A percentile compares a stretch with the other conserved stretches of the same genome.
phyloP scores from a whole-genome alignment of 2,113 vertebrate species.

The Stegastes partitus region DNA sequence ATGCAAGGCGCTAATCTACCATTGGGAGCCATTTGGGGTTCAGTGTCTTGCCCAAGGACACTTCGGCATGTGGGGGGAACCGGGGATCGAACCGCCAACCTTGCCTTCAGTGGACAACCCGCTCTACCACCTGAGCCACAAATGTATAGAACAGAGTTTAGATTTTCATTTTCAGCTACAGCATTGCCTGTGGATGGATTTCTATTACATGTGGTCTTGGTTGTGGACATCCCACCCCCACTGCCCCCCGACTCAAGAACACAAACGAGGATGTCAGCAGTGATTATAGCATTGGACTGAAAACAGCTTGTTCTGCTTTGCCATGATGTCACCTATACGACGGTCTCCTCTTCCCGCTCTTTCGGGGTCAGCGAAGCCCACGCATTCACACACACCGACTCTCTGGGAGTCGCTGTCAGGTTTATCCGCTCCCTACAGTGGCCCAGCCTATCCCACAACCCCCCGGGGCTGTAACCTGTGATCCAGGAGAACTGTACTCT shows the following conservation, averaged over 20 bases:
- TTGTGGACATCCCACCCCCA: conserved; percentile 9
- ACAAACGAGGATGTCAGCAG: conserved; percentile 2
- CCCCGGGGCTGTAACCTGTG: conserved; percentile 67
- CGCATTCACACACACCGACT: conserved; percentile 6
- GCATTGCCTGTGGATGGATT: not conserved
- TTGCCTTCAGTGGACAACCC: no score
- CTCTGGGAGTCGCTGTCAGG: conserved; percentile 44
- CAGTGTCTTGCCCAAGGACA: no score
- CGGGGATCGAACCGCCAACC: no score
- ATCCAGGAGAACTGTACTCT: conserved; percentile 73
- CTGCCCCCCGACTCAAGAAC: no score
- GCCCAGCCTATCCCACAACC: conserved; percentile 65
- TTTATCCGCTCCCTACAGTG: conserved; percentile 61
- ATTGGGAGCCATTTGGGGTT: no score
- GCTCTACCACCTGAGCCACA: no score
- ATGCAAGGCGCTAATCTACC: no score
- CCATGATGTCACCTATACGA: conserved; percentile 46
- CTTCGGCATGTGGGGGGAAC: no score
- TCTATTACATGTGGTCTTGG: conserved; percentile 11
- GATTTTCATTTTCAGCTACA: not conserved
- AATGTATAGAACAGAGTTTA: no score
- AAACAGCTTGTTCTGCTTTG: conserved; percentile 59
- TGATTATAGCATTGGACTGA: conserved; percentile 19
- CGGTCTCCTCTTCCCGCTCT: conserved; percentile 18
- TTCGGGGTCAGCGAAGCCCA: conserved; percentile 21